Evolutionary conservation across 2,797 vertebrate species (phyloP).

Genomic region (Podargus strigoides): DNA sequence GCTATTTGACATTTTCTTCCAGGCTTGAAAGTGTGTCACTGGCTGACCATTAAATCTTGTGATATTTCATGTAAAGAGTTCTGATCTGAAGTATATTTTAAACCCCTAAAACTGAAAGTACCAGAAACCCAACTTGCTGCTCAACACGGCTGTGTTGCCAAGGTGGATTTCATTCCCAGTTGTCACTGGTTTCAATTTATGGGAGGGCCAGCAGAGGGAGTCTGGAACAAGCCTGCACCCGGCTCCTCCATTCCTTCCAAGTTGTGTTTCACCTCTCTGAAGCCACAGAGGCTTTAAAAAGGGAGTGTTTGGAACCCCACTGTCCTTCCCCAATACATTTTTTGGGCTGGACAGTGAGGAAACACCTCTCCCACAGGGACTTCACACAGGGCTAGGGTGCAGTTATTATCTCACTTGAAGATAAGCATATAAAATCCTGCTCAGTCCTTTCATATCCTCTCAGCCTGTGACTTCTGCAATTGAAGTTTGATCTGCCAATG

Average conservation of each 20-base stretch:
- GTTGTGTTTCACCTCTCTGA: not conserved
- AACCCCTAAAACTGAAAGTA: not conserved
- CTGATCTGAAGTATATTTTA: not conserved
- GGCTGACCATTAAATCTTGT: not conserved
- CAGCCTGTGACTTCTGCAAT: not conserved
- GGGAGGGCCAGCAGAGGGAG: slow-evolving; percentile 62
- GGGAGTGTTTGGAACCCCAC: not conserved
- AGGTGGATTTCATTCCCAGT: not conserved
- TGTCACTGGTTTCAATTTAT: not conserved
- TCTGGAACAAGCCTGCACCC: not conserved
- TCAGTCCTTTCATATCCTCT: not conserved
- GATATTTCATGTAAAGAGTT: not conserved
- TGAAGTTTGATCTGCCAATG: not conserved
- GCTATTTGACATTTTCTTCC: not conserved
- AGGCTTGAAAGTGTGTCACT: not conserved
- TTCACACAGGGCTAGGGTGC: not conserved
- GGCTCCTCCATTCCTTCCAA: not conserved
- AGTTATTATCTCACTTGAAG: not conserved
- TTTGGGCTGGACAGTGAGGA: not conserved
- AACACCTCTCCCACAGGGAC: not conserved
- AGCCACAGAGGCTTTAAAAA: not conserved
- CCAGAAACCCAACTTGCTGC: not conserved
- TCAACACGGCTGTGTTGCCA: accelerated
- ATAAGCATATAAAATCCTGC: not conserved
- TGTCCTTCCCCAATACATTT: no score